Base-by-base conservation (phyloP, 2,888 invertebrate genomes). In the Nipponacmea schrenckii region DNA sequence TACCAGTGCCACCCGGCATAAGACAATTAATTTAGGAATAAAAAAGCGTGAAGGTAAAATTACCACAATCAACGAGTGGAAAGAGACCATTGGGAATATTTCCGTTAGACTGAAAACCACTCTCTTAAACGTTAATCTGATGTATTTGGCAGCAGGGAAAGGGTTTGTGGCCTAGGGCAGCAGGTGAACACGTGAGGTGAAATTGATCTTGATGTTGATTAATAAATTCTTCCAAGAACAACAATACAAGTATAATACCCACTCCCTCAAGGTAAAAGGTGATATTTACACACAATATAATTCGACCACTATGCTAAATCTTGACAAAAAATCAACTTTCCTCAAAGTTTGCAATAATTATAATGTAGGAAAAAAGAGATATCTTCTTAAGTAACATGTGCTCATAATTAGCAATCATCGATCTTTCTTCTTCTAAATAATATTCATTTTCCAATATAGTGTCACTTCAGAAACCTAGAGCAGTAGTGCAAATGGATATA, bases 171-270 rank as follows among this genome's bases (percentile, higher is more conserved):
- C 56, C 56, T 14, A 24, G 24, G 56, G 56, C 56, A 56, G 56
- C 68, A 69, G 68, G 62, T 69, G 68, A 69, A 27, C 24, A 62
- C 27, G 27, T 20, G 26, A 44, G 44, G 45, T 69, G 68, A 63
- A 69, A 69, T 63, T 69, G 68, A 69, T 69, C 68, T 45, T 26
- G 45, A 20, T 27, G 17, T 27, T 69, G 62, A 69, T 69, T 69
- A 69, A 69, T 69, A 62, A 69, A 69, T 26, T 45, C 48, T 62
- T 44, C 63, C 63, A 20, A 24, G n/a, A 44, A 39, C n/a, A 24
- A 69, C 68, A 69, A 69, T 69, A 46, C n/a, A 10, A 10, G 63
- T 26, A 63, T 56, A 56, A 56, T 56, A 24, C 20, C 56, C 12
- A 56, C 20, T 56, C 56, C 56, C 56, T 56, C 20, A 24, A 56